A percentile compares a stretch with the other conserved stretches of the same genome.
phyloP scores from a whole-genome alignment of 2,888 invertebrate species.

The Drosophila siamana region DNA sequence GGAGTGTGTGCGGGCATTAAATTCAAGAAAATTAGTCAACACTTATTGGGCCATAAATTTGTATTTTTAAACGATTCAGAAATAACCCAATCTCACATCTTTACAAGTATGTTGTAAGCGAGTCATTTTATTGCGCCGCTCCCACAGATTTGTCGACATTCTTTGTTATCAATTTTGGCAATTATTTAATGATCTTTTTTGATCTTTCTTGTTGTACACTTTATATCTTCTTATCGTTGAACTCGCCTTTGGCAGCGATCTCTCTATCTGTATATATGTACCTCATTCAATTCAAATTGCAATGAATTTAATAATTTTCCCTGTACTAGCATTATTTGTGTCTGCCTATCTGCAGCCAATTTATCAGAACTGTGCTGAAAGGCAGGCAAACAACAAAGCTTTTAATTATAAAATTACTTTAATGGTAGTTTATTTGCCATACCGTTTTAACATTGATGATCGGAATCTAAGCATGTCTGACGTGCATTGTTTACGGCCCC shows the following conservation, averaged over 20 bases:
- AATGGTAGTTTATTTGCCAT: constrained; percentile 24
- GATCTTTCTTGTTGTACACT: neutral
- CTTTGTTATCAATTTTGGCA: neutral
- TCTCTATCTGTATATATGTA: no score
- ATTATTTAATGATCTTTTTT: neutral
- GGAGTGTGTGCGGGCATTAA: constrained; percentile 9
- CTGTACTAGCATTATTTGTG: neutral
- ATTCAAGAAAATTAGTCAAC: constrained; percentile 21
- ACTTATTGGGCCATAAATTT: constrained; percentile 30
- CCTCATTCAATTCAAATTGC: no score
- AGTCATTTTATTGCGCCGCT: neutral
- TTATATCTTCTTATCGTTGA: neutral
- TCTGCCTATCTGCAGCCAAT: neutral
- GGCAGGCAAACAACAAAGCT: neutral
- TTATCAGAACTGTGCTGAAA: constrained; percentile 4
- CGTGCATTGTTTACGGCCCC: constrained; percentile 46
- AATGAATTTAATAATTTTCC: neutral
- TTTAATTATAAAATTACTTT: constrained; percentile 23
- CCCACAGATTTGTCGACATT: neutral
- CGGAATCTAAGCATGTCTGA: constrained; percentile 36
- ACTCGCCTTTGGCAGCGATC: neutral
- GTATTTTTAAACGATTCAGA: constrained; percentile 2
- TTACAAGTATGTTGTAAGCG: constrained; percentile 12
- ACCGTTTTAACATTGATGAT: constrained; percentile 12
- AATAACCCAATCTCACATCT: constrained; percentile 4